These are phyloP conservation scores for Drosophila ananassae DNA, from an alignment of 1,140 invertebrate genomes.

Conservation along the genomic window DNA sequence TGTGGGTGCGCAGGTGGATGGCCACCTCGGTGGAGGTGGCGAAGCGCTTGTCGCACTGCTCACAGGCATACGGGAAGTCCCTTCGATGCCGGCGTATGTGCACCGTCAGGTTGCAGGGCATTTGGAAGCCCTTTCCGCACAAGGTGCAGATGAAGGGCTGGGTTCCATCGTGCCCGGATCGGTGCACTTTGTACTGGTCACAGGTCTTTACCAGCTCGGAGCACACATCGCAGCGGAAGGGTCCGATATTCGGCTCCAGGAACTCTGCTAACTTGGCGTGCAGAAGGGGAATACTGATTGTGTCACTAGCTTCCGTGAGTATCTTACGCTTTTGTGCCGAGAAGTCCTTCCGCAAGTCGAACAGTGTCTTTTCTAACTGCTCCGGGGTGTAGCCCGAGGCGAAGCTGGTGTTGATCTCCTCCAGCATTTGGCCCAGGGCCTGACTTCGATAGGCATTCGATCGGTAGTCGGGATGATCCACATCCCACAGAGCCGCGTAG, in stretches of 20 bases:
- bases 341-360: slow-evolving; percentile 71
- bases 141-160: slow-evolving; percentile 76
- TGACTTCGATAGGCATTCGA: slow-evolving; percentile 74
- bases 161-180: slow-evolving; percentile 68
- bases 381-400: slow-evolving; percentile 25
- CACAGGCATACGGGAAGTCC: slow-evolving; percentile 76
- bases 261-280: slow-evolving; percentile 68
- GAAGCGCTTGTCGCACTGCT: slow-evolving; percentile 72
- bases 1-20: slow-evolving; percentile 69
- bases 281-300: slow-evolving; percentile 54
- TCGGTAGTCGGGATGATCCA: slow-evolving; percentile 76
- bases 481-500: slow-evolving; percentile 73
- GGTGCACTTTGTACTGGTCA: slow-evolving; percentile 78
- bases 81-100: slow-evolving; percentile 69
- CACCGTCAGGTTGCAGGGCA: slow-evolving; percentile 77
- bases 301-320: slow-evolving; percentile 32
- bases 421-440: slow-evolving; percentile 69
- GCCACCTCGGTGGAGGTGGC: slow-evolving; percentile 79
- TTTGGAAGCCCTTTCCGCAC: slow-evolving; percentile 78
- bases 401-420: slow-evolving; percentile 67
- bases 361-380: slow-evolving; percentile 74
- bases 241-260: slow-evolving; percentile 69
- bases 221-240: slow-evolving; percentile 72
- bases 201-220: slow-evolving; percentile 71
- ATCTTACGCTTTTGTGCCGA: slow-evolving; percentile 67